Evolutionary conservation across 2,113 vertebrate genomes (phyloP).

Genomic region (Chaetura pelagica): DNA sequence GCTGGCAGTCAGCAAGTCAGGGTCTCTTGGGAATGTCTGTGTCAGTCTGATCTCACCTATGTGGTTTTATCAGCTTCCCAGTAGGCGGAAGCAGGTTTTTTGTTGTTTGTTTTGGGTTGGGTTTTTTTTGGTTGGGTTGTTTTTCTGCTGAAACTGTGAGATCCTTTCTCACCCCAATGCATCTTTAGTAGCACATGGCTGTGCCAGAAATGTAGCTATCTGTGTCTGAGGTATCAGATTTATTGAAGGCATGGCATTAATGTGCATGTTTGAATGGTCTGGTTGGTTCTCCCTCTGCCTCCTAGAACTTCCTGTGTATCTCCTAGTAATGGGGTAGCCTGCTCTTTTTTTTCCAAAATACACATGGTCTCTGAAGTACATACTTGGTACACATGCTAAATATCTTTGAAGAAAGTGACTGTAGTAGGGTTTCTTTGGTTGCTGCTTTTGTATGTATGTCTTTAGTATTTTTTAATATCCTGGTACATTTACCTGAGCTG

Average conservation of each 20-base stretch:
- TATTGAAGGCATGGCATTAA: rapidly evolving
- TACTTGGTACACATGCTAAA: rapidly evolving
- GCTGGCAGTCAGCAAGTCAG: no score
- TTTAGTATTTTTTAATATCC: background rate
- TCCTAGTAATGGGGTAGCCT: background rate
- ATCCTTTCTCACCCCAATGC: rapidly evolving
- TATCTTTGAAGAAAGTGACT: background rate
- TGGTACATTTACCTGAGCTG: background rate
- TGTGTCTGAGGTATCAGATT: rapidly evolving
- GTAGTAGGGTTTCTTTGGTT: background rate
- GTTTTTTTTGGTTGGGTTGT: no score
- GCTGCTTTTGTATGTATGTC: no score
- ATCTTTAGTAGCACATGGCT: rapidly evolving
- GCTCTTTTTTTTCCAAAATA: background rate
- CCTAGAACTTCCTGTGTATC: background rate
- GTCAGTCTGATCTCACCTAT: rapidly evolving
- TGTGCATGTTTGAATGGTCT: background rate
- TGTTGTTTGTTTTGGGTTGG: no score
- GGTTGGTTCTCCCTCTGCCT: background rate
- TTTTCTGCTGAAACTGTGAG: background rate
- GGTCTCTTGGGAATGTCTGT: no score
- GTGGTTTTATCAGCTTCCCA: background rate
- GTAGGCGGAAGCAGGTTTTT: rapidly evolving
- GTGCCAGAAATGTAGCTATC: background rate
- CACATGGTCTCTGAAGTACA: background rate